Conservation (phyloP, 2,888 invertebrate genomes). For the Acanthococcus lagerstroemiae region DNA sequence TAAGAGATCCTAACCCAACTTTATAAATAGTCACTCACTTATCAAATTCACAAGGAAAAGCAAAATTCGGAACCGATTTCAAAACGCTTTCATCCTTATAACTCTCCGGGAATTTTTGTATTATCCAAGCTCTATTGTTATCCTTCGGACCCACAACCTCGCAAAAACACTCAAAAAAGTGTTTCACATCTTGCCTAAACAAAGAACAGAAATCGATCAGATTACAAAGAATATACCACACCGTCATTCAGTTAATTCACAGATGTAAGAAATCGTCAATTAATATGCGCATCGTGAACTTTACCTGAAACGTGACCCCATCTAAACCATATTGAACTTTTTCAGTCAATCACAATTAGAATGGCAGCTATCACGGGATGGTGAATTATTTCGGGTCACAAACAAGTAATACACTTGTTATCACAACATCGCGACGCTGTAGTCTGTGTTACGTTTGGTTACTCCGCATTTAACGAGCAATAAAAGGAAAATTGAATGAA, state of each 20-base stretch:
- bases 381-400: too few species aligned
- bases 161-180: constrained; percentile 71
- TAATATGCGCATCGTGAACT: neutral
- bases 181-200: constrained; percentile 66
- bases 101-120: constrained; percentile 73
- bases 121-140: constrained; percentile 57
- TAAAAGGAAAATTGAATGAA: too few species aligned
- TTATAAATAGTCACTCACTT: constrained; percentile 49
- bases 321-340: neutral
- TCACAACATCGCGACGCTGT: too few species aligned
- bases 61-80: constrained; percentile 79
- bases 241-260: neutral
- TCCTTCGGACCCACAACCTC: constrained; percentile 60
- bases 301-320: constrained; percentile 28
- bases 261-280: neutral
- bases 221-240: too few species aligned
- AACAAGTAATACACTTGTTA: too few species aligned
- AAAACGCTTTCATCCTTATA: constrained; percentile 76
- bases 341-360: neutral
- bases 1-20: neutral
- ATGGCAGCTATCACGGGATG: too few species aligned
- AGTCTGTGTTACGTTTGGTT: too few species aligned
- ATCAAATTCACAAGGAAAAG: constrained; percentile 72
- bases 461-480: too few species aligned
- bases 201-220: too few species aligned